Evolutionary conservation across 2,888 invertebrate species (phyloP), one percentile per base, ranked within the genome.

Genomic region (Leptinotarsa juncta): DNA sequence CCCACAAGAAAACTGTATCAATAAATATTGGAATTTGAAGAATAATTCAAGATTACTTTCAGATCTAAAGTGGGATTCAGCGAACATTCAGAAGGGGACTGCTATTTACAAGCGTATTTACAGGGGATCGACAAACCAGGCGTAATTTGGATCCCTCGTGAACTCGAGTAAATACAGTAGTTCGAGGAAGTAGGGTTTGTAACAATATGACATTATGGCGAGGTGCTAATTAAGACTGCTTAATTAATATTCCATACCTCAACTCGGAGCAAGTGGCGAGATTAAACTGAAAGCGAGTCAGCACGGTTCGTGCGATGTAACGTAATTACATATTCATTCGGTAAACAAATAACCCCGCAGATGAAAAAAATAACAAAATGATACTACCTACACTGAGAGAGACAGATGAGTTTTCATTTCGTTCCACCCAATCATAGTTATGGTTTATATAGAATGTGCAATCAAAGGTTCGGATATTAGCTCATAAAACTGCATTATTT

Each of bases 191-290:
- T n/a, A 51, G 67, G 66, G 67, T 23, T 23, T 20, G 49, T 51
- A 67, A 53, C 67, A 67, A 67, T 51, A 67, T n/a, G 23, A 50
- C 48, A 67, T 67, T 67, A 23, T 67, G 67, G 51, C 51, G 16
- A 68, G 53, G 55, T n/a, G 68, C 55, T 68, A 51, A 68, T 68
- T 23, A 55, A 42, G 53, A 32, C 68, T 67, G 20, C 68, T 55
- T 55, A 5, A 68, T 68, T 55, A 68, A 50, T 26, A 55, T 55
- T 68, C 32, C 55, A 53, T 32, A 32, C 42, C 32, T 53, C 42
- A 50, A 32, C 53, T 7, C 14, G 53, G 16, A 23, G 26, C 42
- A 50, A 53, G 55, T 55, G 42, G 53, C 32, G 62, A 26, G 62
- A 62, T 42, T 26, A 5, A 42, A 12, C 15, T 10, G 26, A 12